phyloP scores from a whole-genome alignment of 2,797 vertebrate genomes.

The Sciurus vulgaris region DNA sequence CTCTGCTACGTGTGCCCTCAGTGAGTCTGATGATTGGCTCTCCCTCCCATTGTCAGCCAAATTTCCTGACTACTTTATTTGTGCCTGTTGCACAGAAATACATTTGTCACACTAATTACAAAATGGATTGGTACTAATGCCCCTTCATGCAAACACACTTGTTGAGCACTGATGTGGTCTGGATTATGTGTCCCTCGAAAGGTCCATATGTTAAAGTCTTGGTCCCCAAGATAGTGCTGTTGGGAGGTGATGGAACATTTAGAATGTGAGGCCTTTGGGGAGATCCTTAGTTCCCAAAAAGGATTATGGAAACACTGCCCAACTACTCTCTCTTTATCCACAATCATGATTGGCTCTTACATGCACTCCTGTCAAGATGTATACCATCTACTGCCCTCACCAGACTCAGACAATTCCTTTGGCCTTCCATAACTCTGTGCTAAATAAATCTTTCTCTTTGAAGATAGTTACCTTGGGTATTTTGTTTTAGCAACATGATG shows the following conservation, averaged over 20 bases:
- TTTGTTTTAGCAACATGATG: background rate
- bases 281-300: background rate
- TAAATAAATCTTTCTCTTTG: background rate
- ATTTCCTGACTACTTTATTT: conserved; percentile 44
- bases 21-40: conserved; percentile 65
- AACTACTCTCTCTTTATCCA: background rate
- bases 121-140: background rate
- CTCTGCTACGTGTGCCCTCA: conserved; percentile 65
- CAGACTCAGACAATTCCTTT: background rate
- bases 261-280: background rate
- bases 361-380: too few relatives aligned
- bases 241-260: background rate
- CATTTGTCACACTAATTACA: background rate
- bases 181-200: background rate
- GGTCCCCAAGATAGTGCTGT: background rate
- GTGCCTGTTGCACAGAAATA: conserved; percentile 3
- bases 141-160: background rate
- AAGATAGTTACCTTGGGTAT: background rate
- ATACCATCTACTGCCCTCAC: background rate
- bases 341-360: background rate
- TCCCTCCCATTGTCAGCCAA: conserved; percentile 63
- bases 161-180: background rate
- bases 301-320: background rate
- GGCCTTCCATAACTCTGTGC: background rate
- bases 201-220: background rate